Percentiles rank a stretch among this genome's conserved stretches.
phyloP scores from a whole-genome alignment of 64 coral and sea anemone genomes.

The Stichodactyla helianthus region DNA sequence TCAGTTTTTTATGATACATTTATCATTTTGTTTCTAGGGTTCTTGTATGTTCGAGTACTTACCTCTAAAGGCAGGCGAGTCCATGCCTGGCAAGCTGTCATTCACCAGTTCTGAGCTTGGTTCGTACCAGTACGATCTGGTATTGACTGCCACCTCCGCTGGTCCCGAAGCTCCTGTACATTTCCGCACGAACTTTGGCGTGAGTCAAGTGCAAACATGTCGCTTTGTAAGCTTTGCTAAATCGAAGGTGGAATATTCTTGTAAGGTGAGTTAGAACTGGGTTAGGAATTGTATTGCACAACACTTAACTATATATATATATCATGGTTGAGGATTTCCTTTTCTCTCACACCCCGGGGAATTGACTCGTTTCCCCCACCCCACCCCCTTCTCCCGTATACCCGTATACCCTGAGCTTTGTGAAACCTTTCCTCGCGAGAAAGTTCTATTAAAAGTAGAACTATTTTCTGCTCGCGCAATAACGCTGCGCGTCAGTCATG shows the following conservation, averaged over 20 bases:
- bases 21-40: constrained; percentile 29
- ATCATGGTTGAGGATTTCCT: too few relatives aligned
- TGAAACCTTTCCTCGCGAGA: too few relatives aligned
- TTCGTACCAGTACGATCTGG: constrained; percentile 84
- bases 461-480: too few relatives aligned
- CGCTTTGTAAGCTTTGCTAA: constrained; percentile 92
- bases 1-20: too few relatives aligned
- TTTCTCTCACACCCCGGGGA: too few relatives aligned
- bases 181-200: constrained; percentile 75
- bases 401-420: too few relatives aligned
- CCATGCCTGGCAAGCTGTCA: constrained; percentile 56
- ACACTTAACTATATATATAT: not conserved
- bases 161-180: constrained; percentile 84
- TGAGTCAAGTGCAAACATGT: constrained; percentile 82
- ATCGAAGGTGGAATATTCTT: constrained; percentile 89
- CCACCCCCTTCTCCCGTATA: too few relatives aligned
- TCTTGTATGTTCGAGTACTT: constrained; percentile 94
- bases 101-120: constrained; percentile 86
- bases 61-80: constrained; percentile 78
- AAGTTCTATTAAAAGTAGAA: too few relatives aligned
- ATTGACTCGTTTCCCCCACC: too few relatives aligned
- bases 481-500: too few relatives aligned
- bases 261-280: constrained; percentile 54
- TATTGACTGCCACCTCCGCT: constrained; percentile 76
- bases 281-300: not conserved